A percentile compares a stretch with the other conserved stretches of the same genome.
These are phyloP conservation scores for Cygnus buccinator DNA, from an alignment of 2,113 vertebrate genomes.

Conservation along the genomic window DNA sequence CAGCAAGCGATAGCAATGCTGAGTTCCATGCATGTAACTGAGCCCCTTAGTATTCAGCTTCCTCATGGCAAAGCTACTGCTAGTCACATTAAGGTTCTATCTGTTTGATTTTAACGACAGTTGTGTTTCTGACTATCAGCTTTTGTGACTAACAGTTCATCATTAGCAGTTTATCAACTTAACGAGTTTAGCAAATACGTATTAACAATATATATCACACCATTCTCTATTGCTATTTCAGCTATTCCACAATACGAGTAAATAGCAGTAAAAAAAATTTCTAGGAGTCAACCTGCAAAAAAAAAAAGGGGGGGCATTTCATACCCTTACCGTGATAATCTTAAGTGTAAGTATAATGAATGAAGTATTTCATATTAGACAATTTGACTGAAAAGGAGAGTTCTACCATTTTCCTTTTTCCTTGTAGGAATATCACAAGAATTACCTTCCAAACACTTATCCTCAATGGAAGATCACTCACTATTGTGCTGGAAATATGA, in stretches of 20 bases:
- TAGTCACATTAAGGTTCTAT: background rate
- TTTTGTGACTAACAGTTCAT: background rate
- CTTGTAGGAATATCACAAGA: background rate
- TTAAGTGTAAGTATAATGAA: background rate
- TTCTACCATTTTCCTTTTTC: background rate
- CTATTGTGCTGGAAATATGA: background rate
- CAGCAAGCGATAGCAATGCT: background rate
- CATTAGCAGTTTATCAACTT: background rate
- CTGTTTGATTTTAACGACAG: background rate
- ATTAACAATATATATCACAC: background rate
- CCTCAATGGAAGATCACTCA: background rate
- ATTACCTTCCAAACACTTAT: background rate
- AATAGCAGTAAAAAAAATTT: background rate
- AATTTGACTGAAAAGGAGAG: background rate
- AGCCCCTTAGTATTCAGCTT: fast-evolving
- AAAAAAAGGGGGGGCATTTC: background rate
- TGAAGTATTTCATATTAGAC: background rate
- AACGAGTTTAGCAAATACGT: background rate
- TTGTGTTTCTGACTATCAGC: background rate
- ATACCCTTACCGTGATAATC: background rate
- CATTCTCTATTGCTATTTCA: background rate
- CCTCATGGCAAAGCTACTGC: background rate
- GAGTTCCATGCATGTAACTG: background rate
- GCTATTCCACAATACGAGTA: background rate
- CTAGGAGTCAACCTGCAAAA: background rate